Base-by-base conservation (phyloP, 1,140 invertebrate genomes). In the Calephelis nemesis region DNA sequence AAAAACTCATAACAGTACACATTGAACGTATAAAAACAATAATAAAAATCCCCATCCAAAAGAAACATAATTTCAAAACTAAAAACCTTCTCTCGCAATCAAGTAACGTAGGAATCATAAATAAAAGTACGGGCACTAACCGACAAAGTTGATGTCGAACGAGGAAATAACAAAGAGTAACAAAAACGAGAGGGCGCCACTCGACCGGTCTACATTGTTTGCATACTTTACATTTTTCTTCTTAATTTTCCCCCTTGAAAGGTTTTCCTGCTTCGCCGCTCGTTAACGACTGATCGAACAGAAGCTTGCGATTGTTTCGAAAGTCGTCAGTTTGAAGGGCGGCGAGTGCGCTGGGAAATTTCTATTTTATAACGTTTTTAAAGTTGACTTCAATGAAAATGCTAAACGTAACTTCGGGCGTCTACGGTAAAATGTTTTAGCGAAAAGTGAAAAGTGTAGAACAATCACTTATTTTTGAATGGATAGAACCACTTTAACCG, bases 181-280 rank as follows among this genome's bases (percentile, higher is more conserved):
- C 58, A 50, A 63, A 63, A 63, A 63, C 58, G 60, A 67, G 65
- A 73, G 65, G 58, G 68, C 62, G 30, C 60, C 65, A 65, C 54
- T 47, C 42, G 69, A 63, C 62, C 64, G 68, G 65, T 73, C 65
- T 69, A 67, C 68, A 73, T 75, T 75, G 75, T 75, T 75, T 75
- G 71, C 73, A 68, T 73, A 58, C 68, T 74, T 70, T 65, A 69
- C 67, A 74, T 74, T 75, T 75, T 73, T 74, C 73, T 73, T 77
- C 75, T 77, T 71, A 73, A 77, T 77, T 73, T 69, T 75, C 67
- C 71, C 71, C 66, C 73, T 73, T 70, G 67, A 75, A 64, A 75
- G 74, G 68, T 73, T 74, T 73, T 64, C 50, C 58, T 63, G 74
- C 72, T 71, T 47, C 70, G 66, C 15, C 66, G 65, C 30, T 54